Percentiles rank a stretch among this genome's conserved stretches.
These are phyloP conservation scores for Geococcyx californianus DNA, from an alignment of 2,113 vertebrate species.

Conservation along the genomic window DNA sequence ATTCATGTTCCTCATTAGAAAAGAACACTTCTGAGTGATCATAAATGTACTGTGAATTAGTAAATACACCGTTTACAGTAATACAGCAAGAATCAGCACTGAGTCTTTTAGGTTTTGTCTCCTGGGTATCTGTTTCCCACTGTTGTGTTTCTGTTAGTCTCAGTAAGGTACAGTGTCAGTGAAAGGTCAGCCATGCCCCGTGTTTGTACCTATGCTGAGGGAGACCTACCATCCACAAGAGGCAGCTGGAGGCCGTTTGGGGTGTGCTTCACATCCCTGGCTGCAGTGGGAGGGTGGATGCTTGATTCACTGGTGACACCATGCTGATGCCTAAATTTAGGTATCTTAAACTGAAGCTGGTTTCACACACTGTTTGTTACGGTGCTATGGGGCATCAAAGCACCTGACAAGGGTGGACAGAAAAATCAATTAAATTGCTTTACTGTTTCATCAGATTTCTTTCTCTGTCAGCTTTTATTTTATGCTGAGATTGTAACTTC, in stretches of 20 bases:
- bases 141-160: background rate
- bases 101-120: background rate
- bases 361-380: background rate
- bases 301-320: background rate
- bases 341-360: background rate
- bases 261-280: accelerated
- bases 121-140: background rate
- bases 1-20: accelerated
- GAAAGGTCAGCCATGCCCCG: background rate
- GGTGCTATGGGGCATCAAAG: background rate
- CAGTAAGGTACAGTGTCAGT: background rate
- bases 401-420: background rate
- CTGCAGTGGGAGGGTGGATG: background rate
- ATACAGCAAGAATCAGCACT: background rate
- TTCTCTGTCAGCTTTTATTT: background rate
- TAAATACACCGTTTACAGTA: background rate
- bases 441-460: background rate
- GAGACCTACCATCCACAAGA: background rate
- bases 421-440: background rate
- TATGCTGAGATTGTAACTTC: background rate
- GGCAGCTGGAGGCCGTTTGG: background rate
- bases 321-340: background rate
- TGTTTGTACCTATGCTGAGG: background rate
- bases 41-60: background rate
- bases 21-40: background rate